Percentiles rank a stretch among this genome's conserved stretches.
Evolutionary conservation across 2,797 vertebrate genomes (phyloP).

Genomic region (Trachurus trachurus): DNA sequence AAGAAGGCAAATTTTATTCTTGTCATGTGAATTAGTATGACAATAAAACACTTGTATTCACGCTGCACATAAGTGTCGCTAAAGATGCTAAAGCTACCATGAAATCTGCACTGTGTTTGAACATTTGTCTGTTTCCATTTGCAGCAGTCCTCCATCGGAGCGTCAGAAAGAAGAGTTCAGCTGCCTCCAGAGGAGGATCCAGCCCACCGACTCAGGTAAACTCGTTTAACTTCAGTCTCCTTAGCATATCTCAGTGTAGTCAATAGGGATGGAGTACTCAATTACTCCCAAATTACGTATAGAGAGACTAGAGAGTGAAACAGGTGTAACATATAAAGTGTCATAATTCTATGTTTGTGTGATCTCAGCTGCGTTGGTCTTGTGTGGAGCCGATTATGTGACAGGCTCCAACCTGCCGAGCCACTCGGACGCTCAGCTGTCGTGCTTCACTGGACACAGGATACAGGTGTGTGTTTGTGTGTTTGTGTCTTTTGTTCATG

Average conservation of each 20-base stretch:
- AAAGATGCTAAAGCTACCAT: background rate
- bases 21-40: too few relatives aligned
- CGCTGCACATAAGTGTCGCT: background rate
- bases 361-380: conserved; percentile 46
- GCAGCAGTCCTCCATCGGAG: conserved; percentile 86
- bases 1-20: too few relatives aligned
- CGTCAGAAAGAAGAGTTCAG: conserved; percentile 85
- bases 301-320: too few relatives aligned
- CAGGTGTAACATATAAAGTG: background rate
- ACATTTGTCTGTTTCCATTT: background rate
- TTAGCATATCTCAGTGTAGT: too few relatives aligned
- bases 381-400: conserved; percentile 91
- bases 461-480: conserved; percentile 89
- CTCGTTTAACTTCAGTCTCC: too few relatives aligned
- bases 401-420: conserved; percentile 96
- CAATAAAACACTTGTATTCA: too few relatives aligned
- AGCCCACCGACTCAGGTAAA: conserved; percentile 83
- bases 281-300: too few relatives aligned
- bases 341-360: too few relatives aligned
- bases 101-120: background rate
- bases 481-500: background rate
- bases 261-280: too few relatives aligned
- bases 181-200: conserved; percentile 85
- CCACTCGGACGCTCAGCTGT: conserved; percentile 93
- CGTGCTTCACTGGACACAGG: conserved; percentile 94